Conservation (phyloP, 2,797 vertebrate species). For the Lepus oiostolus region DNA sequence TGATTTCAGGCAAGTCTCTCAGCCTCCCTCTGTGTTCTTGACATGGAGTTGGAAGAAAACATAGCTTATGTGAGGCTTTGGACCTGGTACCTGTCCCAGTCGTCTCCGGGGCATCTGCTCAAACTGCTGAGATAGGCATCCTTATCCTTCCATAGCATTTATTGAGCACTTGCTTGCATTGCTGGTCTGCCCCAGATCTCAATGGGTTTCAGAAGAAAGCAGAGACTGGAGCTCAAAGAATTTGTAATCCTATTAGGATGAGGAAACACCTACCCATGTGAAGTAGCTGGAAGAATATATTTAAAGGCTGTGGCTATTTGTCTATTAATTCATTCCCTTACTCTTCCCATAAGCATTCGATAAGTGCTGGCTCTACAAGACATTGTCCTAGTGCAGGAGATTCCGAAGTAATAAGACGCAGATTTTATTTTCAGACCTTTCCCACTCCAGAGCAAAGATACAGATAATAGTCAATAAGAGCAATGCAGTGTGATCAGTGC, state of each 20-base stretch:
- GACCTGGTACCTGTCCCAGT: neutral
- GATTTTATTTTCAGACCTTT: conserved; percentile 45
- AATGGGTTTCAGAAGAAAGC: neutral
- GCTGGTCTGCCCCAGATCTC: neutral
- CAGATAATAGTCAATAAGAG: neutral
- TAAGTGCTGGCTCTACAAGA: neutral
- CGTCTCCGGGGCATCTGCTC: neutral
- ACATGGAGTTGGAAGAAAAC: conserved; percentile 1
- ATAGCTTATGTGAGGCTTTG: neutral
- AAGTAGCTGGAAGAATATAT: conserved; percentile 9
- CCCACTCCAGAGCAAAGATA: neutral
- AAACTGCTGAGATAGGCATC: neutral
- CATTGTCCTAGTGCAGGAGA: neutral
- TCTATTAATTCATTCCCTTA: conserved; percentile 1
- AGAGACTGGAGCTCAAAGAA: neutral
- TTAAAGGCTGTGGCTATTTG: conserved; percentile 50
- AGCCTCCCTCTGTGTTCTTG: conserved; percentile 28
- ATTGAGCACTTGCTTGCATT: neutral
- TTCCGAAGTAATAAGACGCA: neutral
- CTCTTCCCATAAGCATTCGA: conserved; percentile 17
- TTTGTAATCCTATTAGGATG: conserved; percentile 10
- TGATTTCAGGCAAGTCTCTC: conserved; percentile 29
- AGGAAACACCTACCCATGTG: neutral
- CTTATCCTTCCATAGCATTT: neutral
- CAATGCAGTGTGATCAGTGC: neutral